Percentiles rank a stretch among this genome's conserved stretches.
phyloP scores from a whole-genome alignment of 1,140 invertebrate genomes.

The Phymorhynchus buccinoides region DNA sequence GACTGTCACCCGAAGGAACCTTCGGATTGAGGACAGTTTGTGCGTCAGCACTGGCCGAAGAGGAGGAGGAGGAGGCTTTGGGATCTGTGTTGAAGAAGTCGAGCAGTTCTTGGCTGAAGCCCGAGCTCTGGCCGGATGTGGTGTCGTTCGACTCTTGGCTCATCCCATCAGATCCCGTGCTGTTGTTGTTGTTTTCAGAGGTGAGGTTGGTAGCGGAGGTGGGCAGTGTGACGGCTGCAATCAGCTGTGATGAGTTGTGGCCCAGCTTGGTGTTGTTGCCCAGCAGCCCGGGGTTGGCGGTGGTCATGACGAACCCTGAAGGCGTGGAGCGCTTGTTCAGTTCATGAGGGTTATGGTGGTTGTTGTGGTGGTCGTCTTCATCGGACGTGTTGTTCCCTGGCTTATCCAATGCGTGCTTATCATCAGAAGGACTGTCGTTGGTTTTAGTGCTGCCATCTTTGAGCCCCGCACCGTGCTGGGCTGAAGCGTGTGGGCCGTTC shows the following conservation, averaged over 20 bases:
- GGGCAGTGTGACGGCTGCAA: not conserved
- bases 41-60: not conserved
- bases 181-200: not conserved
- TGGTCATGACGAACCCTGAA: not conserved
- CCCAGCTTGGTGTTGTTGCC: not conserved
- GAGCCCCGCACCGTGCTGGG: not conserved
- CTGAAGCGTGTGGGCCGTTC: not conserved
- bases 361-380: not conserved
- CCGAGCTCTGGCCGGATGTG: not conserved
- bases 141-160: not conserved
- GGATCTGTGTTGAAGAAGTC: conserved; percentile 9
- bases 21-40: not conserved
- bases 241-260: not conserved
- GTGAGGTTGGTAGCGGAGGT: not conserved
- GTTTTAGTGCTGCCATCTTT: not conserved
- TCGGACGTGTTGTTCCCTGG: not conserved
- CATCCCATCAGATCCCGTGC: not conserved
- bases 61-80: not conserved
- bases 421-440: not conserved
- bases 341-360: not conserved
- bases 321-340: conserved; percentile 4
- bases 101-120: conserved; percentile 1
- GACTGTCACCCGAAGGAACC: not conserved
- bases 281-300: not conserved
- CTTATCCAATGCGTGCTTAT: not conserved